phyloP scores from a whole-genome alignment of 2,113 vertebrate genomes.

The Nycticebus coucang region DNA sequence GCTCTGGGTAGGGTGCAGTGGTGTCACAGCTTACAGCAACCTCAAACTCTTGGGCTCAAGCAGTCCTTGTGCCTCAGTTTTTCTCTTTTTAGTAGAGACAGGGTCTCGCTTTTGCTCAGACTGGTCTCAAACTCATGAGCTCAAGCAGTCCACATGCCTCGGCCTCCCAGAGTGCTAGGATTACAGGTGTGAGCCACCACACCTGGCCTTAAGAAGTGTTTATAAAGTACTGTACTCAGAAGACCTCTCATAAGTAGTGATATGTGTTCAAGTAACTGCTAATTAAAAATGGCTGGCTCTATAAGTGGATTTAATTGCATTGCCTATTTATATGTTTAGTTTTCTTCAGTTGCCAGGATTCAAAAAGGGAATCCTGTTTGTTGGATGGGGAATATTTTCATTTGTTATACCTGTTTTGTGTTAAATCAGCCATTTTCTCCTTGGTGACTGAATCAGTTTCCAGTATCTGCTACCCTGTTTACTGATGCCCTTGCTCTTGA shows the following conservation, averaged over 20 bases:
- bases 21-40: too few species aligned
- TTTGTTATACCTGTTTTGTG: slow-evolving; percentile 12
- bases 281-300: slow-evolving; percentile 45
- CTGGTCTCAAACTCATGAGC: too few species aligned
- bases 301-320: slow-evolving; percentile 37
- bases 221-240: slow-evolving; percentile 41
- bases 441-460: background rate
- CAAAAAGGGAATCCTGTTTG: slow-evolving; percentile 13
- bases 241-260: background rate
- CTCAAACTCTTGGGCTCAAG: too few species aligned
- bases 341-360: slow-evolving; percentile 52
- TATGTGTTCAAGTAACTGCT: slow-evolving; percentile 41
- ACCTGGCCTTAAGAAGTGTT: background rate
- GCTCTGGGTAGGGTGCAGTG: too few species aligned
- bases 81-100: too few species aligned
- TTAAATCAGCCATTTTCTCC: slow-evolving; percentile 2
- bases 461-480: slow-evolving; percentile 29
- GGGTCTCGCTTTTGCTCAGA: too few species aligned
- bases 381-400: slow-evolving; percentile 39
- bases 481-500: slow-evolving; percentile 26
- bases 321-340: slow-evolving; percentile 47
- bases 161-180: too few species aligned
- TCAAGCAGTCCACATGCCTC: too few species aligned
- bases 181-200: too few species aligned
- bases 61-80: too few species aligned